These are phyloP conservation scores for Acronicta leporina DNA, from an alignment of 2,888 invertebrate genomes.

Conservation along the genomic window DNA sequence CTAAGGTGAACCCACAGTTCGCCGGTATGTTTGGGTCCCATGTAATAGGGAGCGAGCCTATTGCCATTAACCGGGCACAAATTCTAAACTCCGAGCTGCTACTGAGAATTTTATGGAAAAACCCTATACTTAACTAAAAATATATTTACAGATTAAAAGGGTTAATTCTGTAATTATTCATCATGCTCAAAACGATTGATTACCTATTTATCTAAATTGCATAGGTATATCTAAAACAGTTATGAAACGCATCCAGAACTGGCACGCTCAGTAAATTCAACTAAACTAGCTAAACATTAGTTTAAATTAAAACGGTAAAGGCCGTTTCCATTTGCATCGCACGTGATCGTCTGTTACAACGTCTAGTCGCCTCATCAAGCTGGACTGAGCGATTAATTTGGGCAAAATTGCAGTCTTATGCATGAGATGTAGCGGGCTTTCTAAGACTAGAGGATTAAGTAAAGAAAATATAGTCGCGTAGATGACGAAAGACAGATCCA, in stretches of 20 bases:
- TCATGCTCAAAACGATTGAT: constrained; percentile 6
- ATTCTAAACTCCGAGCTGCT: too few relatives aligned
- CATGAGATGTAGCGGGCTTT: constrained; percentile 53
- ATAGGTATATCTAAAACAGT: constrained; percentile 19
- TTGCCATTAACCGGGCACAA: too few relatives aligned
- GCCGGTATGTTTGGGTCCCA: too few relatives aligned
- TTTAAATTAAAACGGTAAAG: constrained; percentile 75
- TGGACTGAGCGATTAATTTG: constrained; percentile 77
- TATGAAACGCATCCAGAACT: constrained; percentile 47
- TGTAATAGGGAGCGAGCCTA: too few relatives aligned
- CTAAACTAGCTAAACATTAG: constrained; percentile 70
- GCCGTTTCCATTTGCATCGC: constrained; percentile 86
- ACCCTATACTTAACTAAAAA: too few relatives aligned
- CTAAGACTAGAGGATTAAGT: background rate
- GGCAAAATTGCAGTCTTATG: constrained; percentile 57
- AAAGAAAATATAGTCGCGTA: too few relatives aligned
- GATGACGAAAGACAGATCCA: too few relatives aligned
- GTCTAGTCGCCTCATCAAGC: constrained; percentile 86
- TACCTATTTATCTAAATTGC: constrained; percentile 24
- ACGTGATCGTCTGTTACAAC: constrained; percentile 84
- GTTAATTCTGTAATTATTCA: too few relatives aligned
- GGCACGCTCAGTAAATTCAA: constrained; percentile 54
- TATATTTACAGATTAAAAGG: too few relatives aligned
- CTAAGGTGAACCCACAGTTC: too few relatives aligned
- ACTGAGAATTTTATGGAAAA: too few relatives aligned